Percentiles rank a stretch among this genome's conserved stretches.
phyloP scores from a whole-genome alignment of 2,888 invertebrate species.

The Stramonita haemastoma region DNA sequence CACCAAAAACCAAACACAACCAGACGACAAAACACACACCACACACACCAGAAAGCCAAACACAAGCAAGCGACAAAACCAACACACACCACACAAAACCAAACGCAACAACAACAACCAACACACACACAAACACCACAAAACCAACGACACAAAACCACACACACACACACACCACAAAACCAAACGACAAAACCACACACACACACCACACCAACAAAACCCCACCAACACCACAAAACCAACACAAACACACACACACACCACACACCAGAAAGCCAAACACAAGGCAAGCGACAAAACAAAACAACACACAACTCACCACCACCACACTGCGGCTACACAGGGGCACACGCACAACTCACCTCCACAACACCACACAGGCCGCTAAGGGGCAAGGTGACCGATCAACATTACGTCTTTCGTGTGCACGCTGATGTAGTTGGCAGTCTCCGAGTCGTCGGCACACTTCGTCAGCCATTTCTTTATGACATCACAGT shows the following conservation, averaged over 20 bases:
- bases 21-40: too few species aligned
- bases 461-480: constrained; percentile 99
- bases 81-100: too few species aligned
- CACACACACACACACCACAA: too few species aligned
- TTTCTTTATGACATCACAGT: constrained; percentile 94
- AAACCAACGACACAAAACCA: too few species aligned
- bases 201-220: neutral
- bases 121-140: too few species aligned
- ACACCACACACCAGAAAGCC: neutral
- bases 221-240: neutral
- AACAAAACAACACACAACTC: neutral
- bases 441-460: constrained; percentile 99
- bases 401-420: constrained; percentile 81
- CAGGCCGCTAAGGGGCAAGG: constrained; percentile 82
- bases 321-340: neutral
- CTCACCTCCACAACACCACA: neutral
- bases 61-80: too few species aligned
- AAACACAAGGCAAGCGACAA: neutral
- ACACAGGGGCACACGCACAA: neutral
- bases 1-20: too few species aligned
- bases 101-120: too few species aligned
- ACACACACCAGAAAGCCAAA: too few species aligned
- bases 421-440: constrained; percentile 98
- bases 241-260: neutral
- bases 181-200: too few species aligned